phyloP scores from a whole-genome alignment of 1,140 invertebrate genomes.

The Zaprionus camerounensis region DNA sequence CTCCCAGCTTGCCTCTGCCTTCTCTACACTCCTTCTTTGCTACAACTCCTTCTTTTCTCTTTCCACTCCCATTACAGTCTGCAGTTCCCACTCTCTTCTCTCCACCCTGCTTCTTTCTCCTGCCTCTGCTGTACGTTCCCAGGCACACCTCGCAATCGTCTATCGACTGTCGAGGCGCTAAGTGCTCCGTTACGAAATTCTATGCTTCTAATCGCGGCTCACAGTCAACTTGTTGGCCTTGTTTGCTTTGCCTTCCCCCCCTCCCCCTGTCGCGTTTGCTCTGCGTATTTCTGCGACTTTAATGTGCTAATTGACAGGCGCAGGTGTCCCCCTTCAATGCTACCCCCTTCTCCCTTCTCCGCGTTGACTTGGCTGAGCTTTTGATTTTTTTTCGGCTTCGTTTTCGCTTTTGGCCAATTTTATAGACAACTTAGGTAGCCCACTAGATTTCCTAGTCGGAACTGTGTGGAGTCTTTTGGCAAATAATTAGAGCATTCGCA shows the following conservation, averaged over 20 bases:
- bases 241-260: conserved; percentile 44
- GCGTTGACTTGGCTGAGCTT: conserved; percentile 63
- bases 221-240: conserved; percentile 50
- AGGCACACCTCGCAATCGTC: background rate
- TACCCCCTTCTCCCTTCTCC: background rate
- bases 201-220: conserved; percentile 73
- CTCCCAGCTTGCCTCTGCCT: background rate
- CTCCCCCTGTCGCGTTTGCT: conserved; percentile 42
- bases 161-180: conserved; percentile 47
- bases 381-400: conserved; percentile 37
- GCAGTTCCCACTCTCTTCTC: too few species aligned
- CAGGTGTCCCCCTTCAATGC: conserved; percentile 16
- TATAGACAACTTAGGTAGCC: background rate
- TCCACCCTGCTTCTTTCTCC: too few species aligned
- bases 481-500: background rate
- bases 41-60: too few species aligned
- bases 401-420: conserved; percentile 13
- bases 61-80: too few species aligned
- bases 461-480: background rate
- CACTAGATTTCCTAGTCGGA: conserved; percentile 26
- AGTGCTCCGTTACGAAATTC: conserved; percentile 81
- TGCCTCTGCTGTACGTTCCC: too few species aligned
- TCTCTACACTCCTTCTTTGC: background rate
- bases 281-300: conserved; percentile 68
- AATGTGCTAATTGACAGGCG: conserved; percentile 81